phyloP scores from a whole-genome alignment of 2,113 vertebrate genomes.

The Oreochromis niloticus region DNA sequence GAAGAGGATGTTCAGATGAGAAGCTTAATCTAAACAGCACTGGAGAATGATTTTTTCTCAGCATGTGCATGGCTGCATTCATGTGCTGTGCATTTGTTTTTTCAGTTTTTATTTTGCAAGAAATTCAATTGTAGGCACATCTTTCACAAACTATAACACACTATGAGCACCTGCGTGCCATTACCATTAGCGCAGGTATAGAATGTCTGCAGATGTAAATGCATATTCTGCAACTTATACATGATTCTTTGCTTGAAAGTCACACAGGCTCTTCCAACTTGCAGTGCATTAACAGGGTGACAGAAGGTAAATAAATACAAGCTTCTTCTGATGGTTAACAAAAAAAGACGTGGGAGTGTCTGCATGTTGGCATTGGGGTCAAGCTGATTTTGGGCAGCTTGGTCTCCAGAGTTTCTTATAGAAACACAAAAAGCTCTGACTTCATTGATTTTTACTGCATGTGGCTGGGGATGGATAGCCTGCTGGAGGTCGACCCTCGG shows the following conservation, averaged over 20 bases:
- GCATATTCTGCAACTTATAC: background rate
- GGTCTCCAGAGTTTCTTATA: background rate
- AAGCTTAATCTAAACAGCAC: background rate
- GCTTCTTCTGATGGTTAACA: background rate
- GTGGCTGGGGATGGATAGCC: background rate
- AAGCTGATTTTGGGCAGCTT: background rate
- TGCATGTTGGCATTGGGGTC: background rate
- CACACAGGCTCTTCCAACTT: background rate
- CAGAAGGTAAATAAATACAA: background rate
- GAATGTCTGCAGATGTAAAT: background rate
- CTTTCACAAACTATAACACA: background rate
- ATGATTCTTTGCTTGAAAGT: background rate
- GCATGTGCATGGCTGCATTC: background rate
- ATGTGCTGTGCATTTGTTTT: background rate
- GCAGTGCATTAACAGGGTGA: background rate
- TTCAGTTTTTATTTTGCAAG: background rate
- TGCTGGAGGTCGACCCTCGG: background rate
- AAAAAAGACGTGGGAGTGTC: background rate
- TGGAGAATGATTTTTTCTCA: background rate
- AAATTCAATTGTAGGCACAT: background rate
- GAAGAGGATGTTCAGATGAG: constrained; percentile 23
- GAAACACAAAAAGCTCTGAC: background rate
- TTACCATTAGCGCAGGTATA: no score
- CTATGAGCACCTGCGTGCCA: background rate
- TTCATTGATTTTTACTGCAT: background rate